Evolutionary conservation across 2,888 invertebrate genomes (phyloP).

Genomic region (Lasius platythorax): DNA sequence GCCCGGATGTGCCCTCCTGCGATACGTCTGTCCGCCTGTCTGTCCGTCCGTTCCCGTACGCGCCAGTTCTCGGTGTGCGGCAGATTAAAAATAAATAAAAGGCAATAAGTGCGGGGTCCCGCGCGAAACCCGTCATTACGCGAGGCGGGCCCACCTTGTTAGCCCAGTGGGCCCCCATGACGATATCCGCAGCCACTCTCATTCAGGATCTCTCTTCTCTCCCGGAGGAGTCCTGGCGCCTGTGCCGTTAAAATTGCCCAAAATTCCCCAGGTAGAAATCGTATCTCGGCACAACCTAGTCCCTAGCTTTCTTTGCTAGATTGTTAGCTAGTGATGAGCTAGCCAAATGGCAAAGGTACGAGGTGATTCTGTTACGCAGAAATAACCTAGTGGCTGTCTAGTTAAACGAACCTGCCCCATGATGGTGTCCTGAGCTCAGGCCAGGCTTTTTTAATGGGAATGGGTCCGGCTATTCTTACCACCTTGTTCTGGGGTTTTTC

Average conservation of each 20-base stretch:
- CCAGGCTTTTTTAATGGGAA: too few species aligned
- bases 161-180: conserved; percentile 82
- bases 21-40: conserved; percentile 76
- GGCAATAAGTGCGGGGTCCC: conserved; percentile 85
- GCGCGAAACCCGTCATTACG: conserved; percentile 85
- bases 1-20: conserved; percentile 83
- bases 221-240: conserved; percentile 82
- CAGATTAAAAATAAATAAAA: conserved; percentile 85
- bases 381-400: too few species aligned
- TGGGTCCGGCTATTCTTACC: too few species aligned
- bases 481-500: too few species aligned
- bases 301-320: too few species aligned
- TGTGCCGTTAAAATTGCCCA: conserved; percentile 85
- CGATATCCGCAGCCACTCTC: conserved; percentile 80
- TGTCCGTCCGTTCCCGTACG: conserved; percentile 69
- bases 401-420: too few species aligned
- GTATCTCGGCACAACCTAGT: too few species aligned
- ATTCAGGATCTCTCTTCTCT: conserved; percentile 79
- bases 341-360: too few species aligned
- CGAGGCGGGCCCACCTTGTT: conserved; percentile 86
- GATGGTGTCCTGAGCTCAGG: too few species aligned
- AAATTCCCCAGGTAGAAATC: too few species aligned
- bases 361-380: too few species aligned
- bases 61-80: conserved; percentile 72
- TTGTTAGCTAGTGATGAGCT: too few species aligned